Evolutionary conservation across 2,888 invertebrate species (phyloP), one percentile per base, ranked within the genome.

Genomic region (Phragmatobia fuliginosa): DNA sequence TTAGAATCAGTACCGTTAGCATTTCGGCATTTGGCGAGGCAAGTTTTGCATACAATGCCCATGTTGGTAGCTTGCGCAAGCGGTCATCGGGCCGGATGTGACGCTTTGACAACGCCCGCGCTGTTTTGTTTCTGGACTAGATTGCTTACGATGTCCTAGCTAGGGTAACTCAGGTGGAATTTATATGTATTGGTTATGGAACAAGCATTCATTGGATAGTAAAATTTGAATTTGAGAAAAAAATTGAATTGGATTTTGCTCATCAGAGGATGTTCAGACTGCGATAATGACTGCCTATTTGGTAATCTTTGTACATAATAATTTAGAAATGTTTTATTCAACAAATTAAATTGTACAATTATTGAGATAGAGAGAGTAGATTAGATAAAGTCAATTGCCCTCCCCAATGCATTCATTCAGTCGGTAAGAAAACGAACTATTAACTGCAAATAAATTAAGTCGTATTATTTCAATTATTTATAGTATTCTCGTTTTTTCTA

Each of bases 41-140:
- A 81, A 85, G 88, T 90, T 94, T 95, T 92, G 94, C 94, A 94
- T 94, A 95, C 94, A 94, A 94, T 94, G 92, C 90, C 92, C 92
- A 91, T 93, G 89, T 87, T 87, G 90, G 87, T 85, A 85, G 83
- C 87, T 93, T 93, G 93, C 92, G 93, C 92, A 93, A 49, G 85
- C 87, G 91, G 90, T 88, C 91, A 90, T 82, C 85, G 85, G 89
- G 91, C 92, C 94, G 94, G 94, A 94, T 92, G 91, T 91, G 92
- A 92, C 90, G 92, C 82, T 70, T 81, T 78, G 85, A 81, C 86
- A 86, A 85, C 84, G 84, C 85, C 78, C 80, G 86, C 85, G 85
- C 87, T 88, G 82, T 90, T 92, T 86, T 85, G 79, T 85, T 85
- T 84, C 89, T 88, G 82, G 78, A 74, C 76, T 85, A 84, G 84